Conservation (phyloP, 2,888 invertebrate species). For the Dione juno region DNA sequence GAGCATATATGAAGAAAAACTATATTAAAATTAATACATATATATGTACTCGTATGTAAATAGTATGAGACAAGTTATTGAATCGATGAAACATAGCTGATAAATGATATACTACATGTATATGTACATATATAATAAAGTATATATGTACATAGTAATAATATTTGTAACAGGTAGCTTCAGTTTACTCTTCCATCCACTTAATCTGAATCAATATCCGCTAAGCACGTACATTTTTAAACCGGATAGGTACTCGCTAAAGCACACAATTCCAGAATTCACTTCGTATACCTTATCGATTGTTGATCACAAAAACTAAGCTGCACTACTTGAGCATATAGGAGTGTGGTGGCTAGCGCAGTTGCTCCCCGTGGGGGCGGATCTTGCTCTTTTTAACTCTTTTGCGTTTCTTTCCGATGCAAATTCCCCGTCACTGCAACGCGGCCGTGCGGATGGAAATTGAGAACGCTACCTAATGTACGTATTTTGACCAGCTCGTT, state of each 20-base stretch:
- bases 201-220: not conserved
- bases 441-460: slow-evolving; percentile 64
- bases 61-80: too few relatives aligned
- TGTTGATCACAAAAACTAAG: slow-evolving; percentile 38
- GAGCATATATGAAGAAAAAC: too few relatives aligned
- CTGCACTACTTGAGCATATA: slow-evolving; percentile 33
- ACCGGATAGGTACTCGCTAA: not conserved
- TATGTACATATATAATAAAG: too few relatives aligned
- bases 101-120: too few relatives aligned
- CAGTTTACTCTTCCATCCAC: not conserved
- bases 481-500: slow-evolving; percentile 46
- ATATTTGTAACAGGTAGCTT: too few relatives aligned
- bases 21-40: too few relatives aligned
- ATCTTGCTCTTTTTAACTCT: slow-evolving; percentile 71
- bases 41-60: too few relatives aligned
- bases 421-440: slow-evolving; percentile 65
- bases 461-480: slow-evolving; percentile 69
- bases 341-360: slow-evolving; percentile 41
- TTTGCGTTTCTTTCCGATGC: slow-evolving; percentile 76
- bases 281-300: slow-evolving; percentile 35
- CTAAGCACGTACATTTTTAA: not conserved
- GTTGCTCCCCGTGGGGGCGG: slow-evolving; percentile 35
- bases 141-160: not conserved
- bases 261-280: slow-evolving; percentile 7
- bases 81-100: too few relatives aligned